Percentiles rank a stretch among this genome's conserved stretches.
These are phyloP conservation scores for Euzophera pinguis DNA, from an alignment of 2,888 invertebrate genomes.

Conservation along the genomic window DNA sequence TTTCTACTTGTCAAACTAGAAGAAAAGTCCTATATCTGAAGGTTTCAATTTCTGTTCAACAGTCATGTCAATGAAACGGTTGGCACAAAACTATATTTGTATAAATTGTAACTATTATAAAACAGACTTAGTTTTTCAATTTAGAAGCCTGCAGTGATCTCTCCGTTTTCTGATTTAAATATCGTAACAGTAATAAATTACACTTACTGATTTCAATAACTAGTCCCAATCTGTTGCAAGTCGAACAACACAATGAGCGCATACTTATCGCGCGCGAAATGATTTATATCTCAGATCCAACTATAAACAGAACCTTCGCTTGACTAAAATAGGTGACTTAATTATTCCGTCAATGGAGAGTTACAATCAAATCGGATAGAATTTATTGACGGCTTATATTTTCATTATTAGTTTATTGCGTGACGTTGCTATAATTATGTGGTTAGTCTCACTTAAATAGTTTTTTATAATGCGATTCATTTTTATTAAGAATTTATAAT, in stretches of 20 bases:
- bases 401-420: constrained; percentile 29
- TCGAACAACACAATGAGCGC: constrained; percentile 41
- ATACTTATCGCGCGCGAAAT: constrained; percentile 47
- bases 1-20: too few relatives aligned
- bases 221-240: constrained; percentile 28
- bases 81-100: too few relatives aligned
- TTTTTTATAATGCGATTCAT: too few relatives aligned
- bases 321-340: constrained; percentile 49
- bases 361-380: constrained; percentile 47
- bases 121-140: too few relatives aligned
- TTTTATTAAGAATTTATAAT: too few relatives aligned
- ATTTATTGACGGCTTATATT: constrained; percentile 48
- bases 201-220: constrained; percentile 18
- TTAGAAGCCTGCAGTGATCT: too few relatives aligned
- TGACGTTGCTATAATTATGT: too few relatives aligned
- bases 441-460: too few relatives aligned
- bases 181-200: constrained; percentile 15
- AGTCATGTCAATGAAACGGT: too few relatives aligned
- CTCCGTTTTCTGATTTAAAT: not conserved
- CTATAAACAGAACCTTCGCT: constrained; percentile 54
- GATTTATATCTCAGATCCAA: constrained; percentile 57
- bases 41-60: too few relatives aligned
- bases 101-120: too few relatives aligned
- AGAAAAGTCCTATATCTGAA: too few relatives aligned
- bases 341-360: constrained; percentile 56